phyloP scores from a whole-genome alignment of 2,888 invertebrate genomes.

The Zonitis immaculata region DNA sequence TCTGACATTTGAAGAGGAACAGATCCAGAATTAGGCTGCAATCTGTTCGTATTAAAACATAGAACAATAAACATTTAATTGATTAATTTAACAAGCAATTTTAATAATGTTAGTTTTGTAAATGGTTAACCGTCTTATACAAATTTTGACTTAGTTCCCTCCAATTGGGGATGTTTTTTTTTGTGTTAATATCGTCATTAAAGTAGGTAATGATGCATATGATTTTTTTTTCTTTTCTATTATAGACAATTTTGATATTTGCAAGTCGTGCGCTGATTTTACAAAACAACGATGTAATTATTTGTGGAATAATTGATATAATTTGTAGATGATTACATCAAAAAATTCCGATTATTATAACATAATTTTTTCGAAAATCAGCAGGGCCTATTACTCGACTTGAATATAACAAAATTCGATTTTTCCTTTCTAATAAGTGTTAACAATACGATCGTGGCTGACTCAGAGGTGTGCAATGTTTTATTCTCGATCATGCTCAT shows the following conservation, averaged over 20 bases:
- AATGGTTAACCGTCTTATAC: constrained; percentile 39
- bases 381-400: constrained; percentile 43
- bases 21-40: constrained; percentile 24
- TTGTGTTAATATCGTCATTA: constrained; percentile 13
- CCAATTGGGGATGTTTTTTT: not conserved
- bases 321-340: constrained; percentile 20
- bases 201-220: constrained; percentile 25
- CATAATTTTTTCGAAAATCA: constrained; percentile 32
- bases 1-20: constrained; percentile 36
- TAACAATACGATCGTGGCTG: too few relatives aligned
- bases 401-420: constrained; percentile 28
- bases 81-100: constrained; percentile 21
- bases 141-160: not conserved
- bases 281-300: constrained; percentile 12
- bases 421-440: too few relatives aligned
- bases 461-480: constrained; percentile 10
- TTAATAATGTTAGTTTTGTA: too few relatives aligned
- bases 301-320: constrained; percentile 26
- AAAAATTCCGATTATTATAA: constrained; percentile 19
- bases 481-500: not conserved
- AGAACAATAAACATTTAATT: constrained; percentile 15
- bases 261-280: constrained; percentile 27
- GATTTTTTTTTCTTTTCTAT: constrained; percentile 13
- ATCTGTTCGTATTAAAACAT: constrained; percentile 22
- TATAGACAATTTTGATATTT: constrained; percentile 17